Base-by-base conservation (phyloP, 1,140 invertebrate genomes). In the Drusus annulatus region DNA sequence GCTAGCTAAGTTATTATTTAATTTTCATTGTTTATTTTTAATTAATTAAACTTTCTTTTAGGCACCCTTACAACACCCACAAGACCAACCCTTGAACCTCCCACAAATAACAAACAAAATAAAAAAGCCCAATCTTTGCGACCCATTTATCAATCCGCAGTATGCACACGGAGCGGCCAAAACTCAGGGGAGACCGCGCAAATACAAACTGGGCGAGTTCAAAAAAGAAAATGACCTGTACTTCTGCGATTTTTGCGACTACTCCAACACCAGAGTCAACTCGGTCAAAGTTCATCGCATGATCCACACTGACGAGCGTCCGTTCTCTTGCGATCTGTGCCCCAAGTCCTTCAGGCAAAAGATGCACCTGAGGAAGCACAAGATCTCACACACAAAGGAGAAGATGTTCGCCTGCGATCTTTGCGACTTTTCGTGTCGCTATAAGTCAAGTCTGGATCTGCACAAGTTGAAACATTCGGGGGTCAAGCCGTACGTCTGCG, bases 171-270 rank as follows among this genome's bases (percentile, higher is more conserved):
- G 36, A 45, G 7, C 10, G 36, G 1, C 16, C 54, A 56, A 56
- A 56, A 5, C 17, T 13, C 68, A 71, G 13, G 68, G 68, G 2
- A 45, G 45, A 25, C 68, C 68, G 16, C 19, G 19, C 19, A 71
- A 71, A 19, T 51, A 71, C 45, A 71, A 71, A 25, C 19, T 52
- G 36, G 45, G 68, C 10, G 68, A 71, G n/a, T 71, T 71, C 68
- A 71, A 71, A 52, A 71, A 51, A 23, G 68, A 71, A 71, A 71
- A 71, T 19, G 68, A 71, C 23, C 8, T 71, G 17, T 71, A 71
- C 10, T 51, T 71, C 16, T 71, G 68, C 13, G 68, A 71, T 21
- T 71, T 71, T 50, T 71, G 68, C 21, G 50, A 71, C 13, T 71
- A 71, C 15, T 71, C 68, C 0, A 71, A 71, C 21, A 52, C 68